Percentiles rank a stretch among this genome's conserved stretches.
phyloP scores from a whole-genome alignment of 2,797 vertebrate species.

The Prionace glauca region DNA sequence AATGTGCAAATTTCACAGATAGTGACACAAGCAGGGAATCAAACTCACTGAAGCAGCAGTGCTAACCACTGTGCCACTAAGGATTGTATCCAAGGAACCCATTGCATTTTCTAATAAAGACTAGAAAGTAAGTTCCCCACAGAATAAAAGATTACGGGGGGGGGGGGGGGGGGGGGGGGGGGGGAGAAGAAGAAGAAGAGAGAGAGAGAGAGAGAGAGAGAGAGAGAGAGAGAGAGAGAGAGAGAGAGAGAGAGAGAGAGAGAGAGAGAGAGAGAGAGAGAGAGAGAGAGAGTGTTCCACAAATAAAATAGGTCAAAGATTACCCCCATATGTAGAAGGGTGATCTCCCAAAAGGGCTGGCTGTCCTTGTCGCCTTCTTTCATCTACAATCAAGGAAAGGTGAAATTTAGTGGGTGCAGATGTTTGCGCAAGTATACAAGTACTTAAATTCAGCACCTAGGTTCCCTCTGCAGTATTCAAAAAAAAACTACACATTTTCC shows the following conservation, averaged over 20 bases:
- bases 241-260: no score
- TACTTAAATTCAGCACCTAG: constrained; percentile 48
- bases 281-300: neutral
- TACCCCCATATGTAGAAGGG: constrained; percentile 87
- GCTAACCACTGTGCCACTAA: no score
- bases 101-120: neutral
- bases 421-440: neutral
- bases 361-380: constrained; percentile 83
- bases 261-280: no score
- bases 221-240: no score
- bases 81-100: no score
- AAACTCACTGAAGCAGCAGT: no score
- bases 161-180: no score
- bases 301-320: constrained; percentile 43
- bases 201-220: no score
- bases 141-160: neutral
- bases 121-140: neutral
- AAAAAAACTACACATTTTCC: neutral
- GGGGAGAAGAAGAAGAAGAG: no score
- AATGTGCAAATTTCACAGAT: no score
- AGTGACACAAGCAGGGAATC: no score
- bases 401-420: neutral
- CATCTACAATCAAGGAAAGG: constrained; percentile 62
- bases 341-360: constrained; percentile 96
- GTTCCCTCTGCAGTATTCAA: constrained; percentile 60